Evolutionary conservation across 2,888 invertebrate species (phyloP).

Genomic region (Trichogramma dendrolimi): DNA sequence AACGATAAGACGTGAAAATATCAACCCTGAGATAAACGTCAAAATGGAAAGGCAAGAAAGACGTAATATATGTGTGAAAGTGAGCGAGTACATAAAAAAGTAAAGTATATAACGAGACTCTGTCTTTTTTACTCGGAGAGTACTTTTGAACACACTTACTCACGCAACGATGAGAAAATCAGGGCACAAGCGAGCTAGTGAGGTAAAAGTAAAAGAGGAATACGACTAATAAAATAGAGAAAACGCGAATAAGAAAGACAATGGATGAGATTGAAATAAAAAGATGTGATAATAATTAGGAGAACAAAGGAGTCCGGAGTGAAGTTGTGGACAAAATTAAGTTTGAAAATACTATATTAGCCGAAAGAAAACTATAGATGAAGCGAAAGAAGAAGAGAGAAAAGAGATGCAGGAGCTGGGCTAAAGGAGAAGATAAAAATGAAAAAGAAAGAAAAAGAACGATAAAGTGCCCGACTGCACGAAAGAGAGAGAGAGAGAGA

Average conservation of each 20-base stretch:
- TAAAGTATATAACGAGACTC: too few relatives aligned
- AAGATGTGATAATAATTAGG: constrained; percentile 28
- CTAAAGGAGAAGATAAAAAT: constrained; percentile 10
- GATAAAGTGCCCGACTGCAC: neutral
- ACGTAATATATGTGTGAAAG: too few relatives aligned
- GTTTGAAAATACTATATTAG: constrained; percentile 9
- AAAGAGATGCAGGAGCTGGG: neutral
- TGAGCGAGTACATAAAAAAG: too few relatives aligned
- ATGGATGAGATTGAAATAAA: constrained; percentile 20
- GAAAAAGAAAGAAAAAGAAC: constrained; percentile 3
- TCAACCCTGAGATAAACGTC: too few relatives aligned
- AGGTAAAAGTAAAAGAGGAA: too few relatives aligned
- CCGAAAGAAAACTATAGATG: neutral
- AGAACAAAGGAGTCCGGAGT: constrained; percentile 21
- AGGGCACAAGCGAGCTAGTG: neutral
- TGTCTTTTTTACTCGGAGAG: too few relatives aligned
- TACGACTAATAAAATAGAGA: constrained; percentile 17
- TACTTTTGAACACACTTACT: too few relatives aligned
- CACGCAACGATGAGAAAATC: neutral
- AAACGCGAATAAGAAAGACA: constrained; percentile 1
- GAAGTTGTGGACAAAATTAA: constrained; percentile 19
- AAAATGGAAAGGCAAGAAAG: too few relatives aligned
- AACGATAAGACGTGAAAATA: too few relatives aligned
- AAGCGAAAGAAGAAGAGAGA: constrained; percentile 7
- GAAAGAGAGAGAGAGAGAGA: neutral